These are phyloP conservation scores for Thymelicus sylvestris DNA, from an alignment of 2,888 invertebrate species.

Conservation along the genomic window DNA sequence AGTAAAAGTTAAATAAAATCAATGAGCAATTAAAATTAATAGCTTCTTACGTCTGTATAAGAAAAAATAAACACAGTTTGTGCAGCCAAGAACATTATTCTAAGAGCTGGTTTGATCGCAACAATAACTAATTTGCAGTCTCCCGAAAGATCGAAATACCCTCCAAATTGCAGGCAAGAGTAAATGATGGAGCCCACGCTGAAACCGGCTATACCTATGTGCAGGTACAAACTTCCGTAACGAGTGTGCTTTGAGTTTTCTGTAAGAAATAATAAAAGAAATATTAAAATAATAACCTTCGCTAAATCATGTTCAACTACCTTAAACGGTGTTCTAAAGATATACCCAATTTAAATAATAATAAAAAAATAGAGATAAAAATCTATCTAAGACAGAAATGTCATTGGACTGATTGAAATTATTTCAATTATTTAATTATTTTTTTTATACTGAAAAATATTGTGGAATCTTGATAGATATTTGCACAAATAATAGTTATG, in stretches of 20 bases:
- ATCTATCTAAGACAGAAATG: too few relatives aligned
- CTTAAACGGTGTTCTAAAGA: too few relatives aligned
- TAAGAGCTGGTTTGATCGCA: conserved; percentile 86
- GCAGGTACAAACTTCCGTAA: conserved; percentile 86
- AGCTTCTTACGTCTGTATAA: conserved; percentile 85
- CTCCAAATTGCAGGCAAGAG: conserved; percentile 89
- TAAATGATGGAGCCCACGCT: conserved; percentile 89
- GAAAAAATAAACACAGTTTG: conserved; percentile 90
- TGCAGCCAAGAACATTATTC: conserved; percentile 87
- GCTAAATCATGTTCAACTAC: too few relatives aligned
- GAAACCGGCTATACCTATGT: conserved; percentile 87
- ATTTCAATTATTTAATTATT: too few relatives aligned
- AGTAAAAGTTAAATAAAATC: too few relatives aligned
- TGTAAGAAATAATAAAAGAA: conserved; percentile 45
- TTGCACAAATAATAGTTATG: too few relatives aligned
- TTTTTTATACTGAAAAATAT: too few relatives aligned
- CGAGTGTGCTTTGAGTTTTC: conserved; percentile 66
- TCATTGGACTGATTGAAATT: too few relatives aligned
- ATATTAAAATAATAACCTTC: too few relatives aligned
- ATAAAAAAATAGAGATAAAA: too few relatives aligned
- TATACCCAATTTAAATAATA: too few relatives aligned
- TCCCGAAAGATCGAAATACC: conserved; percentile 87
- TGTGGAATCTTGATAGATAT: too few relatives aligned
- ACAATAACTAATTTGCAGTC: conserved; percentile 85
- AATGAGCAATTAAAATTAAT: neutral